Evolutionary conservation across 2,888 invertebrate genomes (phyloP).

Genomic region (Agrotis puta): DNA sequence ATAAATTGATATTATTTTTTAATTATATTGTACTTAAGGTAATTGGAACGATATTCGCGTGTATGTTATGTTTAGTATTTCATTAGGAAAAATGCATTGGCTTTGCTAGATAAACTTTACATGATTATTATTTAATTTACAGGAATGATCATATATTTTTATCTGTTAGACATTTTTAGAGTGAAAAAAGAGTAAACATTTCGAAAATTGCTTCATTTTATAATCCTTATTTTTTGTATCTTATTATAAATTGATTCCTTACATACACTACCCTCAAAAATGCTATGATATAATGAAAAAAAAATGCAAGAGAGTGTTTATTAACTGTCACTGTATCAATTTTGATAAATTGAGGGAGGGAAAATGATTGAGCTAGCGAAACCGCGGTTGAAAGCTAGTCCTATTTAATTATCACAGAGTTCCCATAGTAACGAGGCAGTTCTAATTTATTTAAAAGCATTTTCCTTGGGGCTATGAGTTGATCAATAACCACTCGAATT

Average conservation of each 20-base stretch:
- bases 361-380: too few species aligned
- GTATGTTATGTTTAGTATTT: not conserved
- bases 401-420: not conserved
- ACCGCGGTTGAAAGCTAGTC: too few species aligned
- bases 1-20: slow-evolving; percentile 4
- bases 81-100: slow-evolving; percentile 6
- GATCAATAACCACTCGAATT: slow-evolving; percentile 17
- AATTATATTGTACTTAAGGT: slow-evolving; percentile 12
- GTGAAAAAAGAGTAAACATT: not conserved
- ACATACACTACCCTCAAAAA: too few species aligned
- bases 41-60: slow-evolving; percentile 1
- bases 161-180: not conserved
- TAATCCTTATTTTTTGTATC: not conserved
- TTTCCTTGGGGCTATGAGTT: slow-evolving; percentile 32
- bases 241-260: too few species aligned
- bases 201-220: not conserved
- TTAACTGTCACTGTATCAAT: too few species aligned
- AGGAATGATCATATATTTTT: slow-evolving; percentile 8
- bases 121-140: slow-evolving; percentile 9
- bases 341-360: too few species aligned
- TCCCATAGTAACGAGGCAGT: slow-evolving; percentile 13
- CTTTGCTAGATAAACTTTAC: slow-evolving; percentile 5
- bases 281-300: too few species aligned
- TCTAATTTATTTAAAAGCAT: slow-evolving; percentile 16
- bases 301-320: too few species aligned